Evolutionary conservation across 2,888 invertebrate genomes (phyloP), one percentile per base, ranked within the genome.

Genomic region (Trachelus tabidus): DNA sequence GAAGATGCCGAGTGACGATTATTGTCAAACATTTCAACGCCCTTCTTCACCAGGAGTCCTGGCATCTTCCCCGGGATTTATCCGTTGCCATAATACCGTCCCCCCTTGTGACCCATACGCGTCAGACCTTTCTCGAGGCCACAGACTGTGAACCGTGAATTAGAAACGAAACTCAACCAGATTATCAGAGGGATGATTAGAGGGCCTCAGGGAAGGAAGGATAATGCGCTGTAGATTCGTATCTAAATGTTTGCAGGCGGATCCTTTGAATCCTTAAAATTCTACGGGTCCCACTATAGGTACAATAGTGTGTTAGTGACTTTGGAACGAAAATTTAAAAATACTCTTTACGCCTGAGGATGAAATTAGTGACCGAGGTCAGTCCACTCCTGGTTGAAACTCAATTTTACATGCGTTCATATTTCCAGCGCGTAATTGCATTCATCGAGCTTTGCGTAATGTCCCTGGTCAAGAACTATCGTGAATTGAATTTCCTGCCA

Each of bases 401-500:
- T 33, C 15, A 71, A 71, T 71, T 71, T 71, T 31, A 15, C 33
- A 33, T 30, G 71, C 15, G 31, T 12, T 71, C 30, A 71, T 30
- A 71, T 71, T 31, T 34, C 34, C 34, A 34, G 74, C 34, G 23
- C 23, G 74, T 74, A 74, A 74, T n/a, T 74, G 23, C 35, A 40
- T 35, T 35, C 74, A 12, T 74, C 34, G 79, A 85, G 81, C 79
- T 86, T 86, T 86, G 85, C 83, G 86, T 83, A 87, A 87, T 83
- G 81, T 75, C 73, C 77, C 77, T 83, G 85, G 84, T 86, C 87
- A 85, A 85, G 86, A 80, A 84, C 81, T 81, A 81, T 80, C 81
- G 76, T 79, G 81, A 87, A 87, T 87, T 87, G 83, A 87, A 87
- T 87, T 87, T 87, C 87, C 87, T 81, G 83, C 81, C 80, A 77